Evolutionary conservation across 2,113 vertebrate genomes (phyloP), one percentile per base, ranked within the genome.

Genomic region (Prunella himalayana): DNA sequence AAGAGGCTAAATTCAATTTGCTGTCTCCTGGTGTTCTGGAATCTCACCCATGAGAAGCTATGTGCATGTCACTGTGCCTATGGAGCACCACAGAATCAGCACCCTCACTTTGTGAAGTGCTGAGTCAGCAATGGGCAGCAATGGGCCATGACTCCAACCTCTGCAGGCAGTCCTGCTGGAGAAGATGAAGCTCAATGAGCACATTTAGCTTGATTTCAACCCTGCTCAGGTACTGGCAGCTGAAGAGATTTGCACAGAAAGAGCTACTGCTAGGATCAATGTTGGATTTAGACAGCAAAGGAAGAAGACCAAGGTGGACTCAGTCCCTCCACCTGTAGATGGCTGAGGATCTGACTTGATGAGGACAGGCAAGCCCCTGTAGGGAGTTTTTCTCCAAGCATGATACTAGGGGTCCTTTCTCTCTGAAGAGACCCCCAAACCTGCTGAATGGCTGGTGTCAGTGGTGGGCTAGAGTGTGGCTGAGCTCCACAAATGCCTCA

Each of bases 1-100:
- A 89, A 76, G 84, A 82, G 71, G 82, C 60, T 82, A 94, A 97
- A 95, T 95, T 95, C 35, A 80, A 90, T 96, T 92, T 96, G 24
- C 66, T 83, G 59, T 70, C 87, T 91, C 56, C 72, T 63, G 80
- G 18, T 90, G 68, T 75, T 64, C 71, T 61, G 66, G 9, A 37
- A 59, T n/a, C 39, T 37, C 61, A 51, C 49, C 75, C 88, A 3
- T 45, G 82, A 75, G 70, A 51, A 83, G 57, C 41, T 88, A 2
- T 51, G 37, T 68, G 49, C 24, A 16, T 12, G 41, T 70, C 27
- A 10, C 39, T 83, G 23, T 88, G 64, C 54, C 54, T 11, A 4
- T 21, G 18, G 39, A 80, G 28, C 65, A 63, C 17, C 7, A 1
- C 22, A 35, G 4, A 86, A 56, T 60, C 2, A 3, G 17, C 27